Evolutionary conservation across 35 echinoderm and acorn worm genomes (phyloP), one percentile per base, ranked within the genome.

Genomic region (Nesometra sesokonis): DNA sequence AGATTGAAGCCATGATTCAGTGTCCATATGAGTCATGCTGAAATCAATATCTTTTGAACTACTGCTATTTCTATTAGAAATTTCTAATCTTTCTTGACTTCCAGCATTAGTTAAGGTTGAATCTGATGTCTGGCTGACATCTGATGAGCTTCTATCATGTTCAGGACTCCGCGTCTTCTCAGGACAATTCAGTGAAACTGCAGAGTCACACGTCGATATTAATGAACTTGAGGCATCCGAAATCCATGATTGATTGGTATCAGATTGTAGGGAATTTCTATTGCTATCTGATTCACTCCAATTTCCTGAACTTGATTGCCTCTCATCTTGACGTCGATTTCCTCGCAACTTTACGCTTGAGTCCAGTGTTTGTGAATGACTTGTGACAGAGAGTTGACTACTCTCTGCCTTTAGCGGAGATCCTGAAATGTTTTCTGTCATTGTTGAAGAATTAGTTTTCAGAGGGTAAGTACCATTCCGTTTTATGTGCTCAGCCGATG

Each of bases 231-330:
- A 37, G 27, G n/a, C 34, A 37, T 83, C 81, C 15, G 33, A 67
- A 67, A 67, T 67, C 52, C 52, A 67, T 19, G 52, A 30, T n/a
- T 34, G 81, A 36, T 43, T 89, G 35, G 86, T 85, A 83, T 99
- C 96, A 31, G 96, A 99, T 77, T 88, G 92, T 35, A 99, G 52
- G 29, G 96, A 99, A 38, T 93, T 99, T 79, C 93, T 94, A 37
- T 86, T 94, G 52, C 93, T 94, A 81, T 92, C 94, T 3, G 90
- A 93, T n/a, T 91, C 94, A 32, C 94, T 97, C 96, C 96, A 99
- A 86, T 99, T 99, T 34, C 96, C 96, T 33, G 96, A 99, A 86
- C 96, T 99, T 5, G 96, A 99, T 47, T 89, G 87, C 17, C 96
- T 86, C 30, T 99, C 96, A 57, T 99, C 96, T 35, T 94, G 94